A percentile compares a stretch with the other conserved stretches of the same genome.
Evolutionary conservation across 2,888 invertebrate species (phyloP).

Genomic region (Glaucopsyche alexis): DNA sequence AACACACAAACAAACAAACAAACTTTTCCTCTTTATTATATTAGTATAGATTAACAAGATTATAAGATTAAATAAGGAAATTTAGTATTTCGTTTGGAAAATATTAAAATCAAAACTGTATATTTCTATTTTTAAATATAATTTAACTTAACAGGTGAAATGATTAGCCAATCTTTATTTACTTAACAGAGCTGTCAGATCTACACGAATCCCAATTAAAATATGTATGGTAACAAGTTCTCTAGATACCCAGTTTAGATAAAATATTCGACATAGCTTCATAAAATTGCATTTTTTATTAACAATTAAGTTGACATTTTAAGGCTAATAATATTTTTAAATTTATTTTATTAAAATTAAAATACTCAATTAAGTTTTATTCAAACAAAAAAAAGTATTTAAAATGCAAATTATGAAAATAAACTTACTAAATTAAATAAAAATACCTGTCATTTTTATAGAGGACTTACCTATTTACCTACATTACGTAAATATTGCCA

Average conservation of each 20-base stretch:
- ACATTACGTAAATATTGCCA: no score
- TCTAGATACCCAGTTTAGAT: conserved; percentile 6
- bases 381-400: background rate
- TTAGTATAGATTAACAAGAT: no score
- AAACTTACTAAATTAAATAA: background rate
- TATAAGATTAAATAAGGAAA: no score
- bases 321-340: background rate
- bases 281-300: conserved; percentile 8
- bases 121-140: no score
- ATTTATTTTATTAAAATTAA: background rate
- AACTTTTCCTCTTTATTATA: no score
- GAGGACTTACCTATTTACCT: no score
- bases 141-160: background rate
- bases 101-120: no score
- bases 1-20: no score
- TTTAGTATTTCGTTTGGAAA: no score
- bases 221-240: background rate
- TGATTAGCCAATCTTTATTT: background rate
- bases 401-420: background rate
- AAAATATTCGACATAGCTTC: conserved; percentile 11
- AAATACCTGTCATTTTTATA: background rate
- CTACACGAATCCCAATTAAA: background rate
- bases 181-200: background rate
- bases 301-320: conserved; percentile 10
- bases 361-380: background rate